These are phyloP conservation scores for Amblyopsis rosae DNA, from an alignment of 2,113 vertebrate species.

Conservation along the genomic window DNA sequence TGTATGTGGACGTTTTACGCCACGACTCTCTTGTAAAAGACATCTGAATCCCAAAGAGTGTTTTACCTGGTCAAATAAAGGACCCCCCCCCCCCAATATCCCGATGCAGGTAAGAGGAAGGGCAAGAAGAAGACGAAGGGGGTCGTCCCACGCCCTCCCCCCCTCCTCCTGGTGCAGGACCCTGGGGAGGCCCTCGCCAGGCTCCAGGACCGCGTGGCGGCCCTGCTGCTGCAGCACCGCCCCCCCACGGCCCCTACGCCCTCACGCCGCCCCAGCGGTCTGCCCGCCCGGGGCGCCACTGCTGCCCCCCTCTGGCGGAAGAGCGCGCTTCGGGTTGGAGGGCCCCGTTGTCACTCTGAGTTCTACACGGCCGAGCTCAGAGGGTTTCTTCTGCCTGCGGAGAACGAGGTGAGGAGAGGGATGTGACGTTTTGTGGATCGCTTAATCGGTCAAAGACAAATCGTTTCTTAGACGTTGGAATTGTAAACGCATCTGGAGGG, in stretches of 20 bases:
- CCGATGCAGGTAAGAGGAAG: conserved; percentile 74
- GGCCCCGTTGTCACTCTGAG: conserved; percentile 33
- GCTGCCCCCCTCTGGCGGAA: conserved; percentile 82
- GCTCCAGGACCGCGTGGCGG: conserved; percentile 81
- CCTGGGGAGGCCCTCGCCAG: conserved; percentile 62
- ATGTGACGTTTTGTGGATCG: not conserved
- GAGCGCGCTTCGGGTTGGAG: conserved; percentile 75
- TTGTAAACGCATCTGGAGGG: too few species aligned
- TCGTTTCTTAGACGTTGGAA: too few species aligned
- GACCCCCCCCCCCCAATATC: not conserved
- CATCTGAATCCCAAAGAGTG: too few species aligned
- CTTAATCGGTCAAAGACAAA: not conserved
- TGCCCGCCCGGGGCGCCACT: conserved; percentile 63
- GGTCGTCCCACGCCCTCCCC: conserved; percentile 54
- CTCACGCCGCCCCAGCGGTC: conserved; percentile 72
- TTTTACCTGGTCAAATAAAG: too few species aligned
- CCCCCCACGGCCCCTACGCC: conserved; percentile 77
- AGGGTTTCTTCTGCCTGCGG: conserved; percentile 72
- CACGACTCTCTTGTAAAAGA: too few species aligned
- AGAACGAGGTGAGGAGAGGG: conserved; percentile 64
- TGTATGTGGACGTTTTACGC: too few species aligned
- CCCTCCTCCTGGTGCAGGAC: conserved; percentile 84
- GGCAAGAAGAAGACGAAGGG: conserved; percentile 73
- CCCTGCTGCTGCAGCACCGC: conserved; percentile 76
- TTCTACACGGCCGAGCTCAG: conserved; percentile 79